These are phyloP conservation scores for Pediacus dermestoides DNA, from an alignment of 2,888 invertebrate species.

Conservation along the genomic window DNA sequence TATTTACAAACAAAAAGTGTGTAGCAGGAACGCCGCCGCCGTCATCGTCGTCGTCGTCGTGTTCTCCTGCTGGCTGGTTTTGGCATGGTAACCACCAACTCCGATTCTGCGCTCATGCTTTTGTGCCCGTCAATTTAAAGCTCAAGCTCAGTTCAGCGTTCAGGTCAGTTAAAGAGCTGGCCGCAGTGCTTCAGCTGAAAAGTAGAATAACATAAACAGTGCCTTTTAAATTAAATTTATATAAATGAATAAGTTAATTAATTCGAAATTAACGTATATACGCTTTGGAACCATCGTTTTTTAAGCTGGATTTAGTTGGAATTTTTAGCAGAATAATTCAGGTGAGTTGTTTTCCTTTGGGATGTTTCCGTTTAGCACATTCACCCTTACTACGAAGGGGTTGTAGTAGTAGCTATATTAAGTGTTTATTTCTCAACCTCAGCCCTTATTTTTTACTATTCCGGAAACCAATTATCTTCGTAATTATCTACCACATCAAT, in stretches of 20 bases:
- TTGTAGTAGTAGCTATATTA: no score
- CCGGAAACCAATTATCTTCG: no score
- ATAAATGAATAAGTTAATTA: neutral
- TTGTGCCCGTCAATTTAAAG: neutral
- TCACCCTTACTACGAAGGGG: no score
- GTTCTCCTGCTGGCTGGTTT: conserved; percentile 1
- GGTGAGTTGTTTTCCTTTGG: no score
- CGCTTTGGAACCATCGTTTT: no score
- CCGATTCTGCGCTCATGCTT: neutral
- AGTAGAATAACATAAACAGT: neutral
- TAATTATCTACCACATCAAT: no score
- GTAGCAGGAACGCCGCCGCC: neutral
- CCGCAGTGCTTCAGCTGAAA: neutral
- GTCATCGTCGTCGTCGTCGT: no score
- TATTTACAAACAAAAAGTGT: neutral
- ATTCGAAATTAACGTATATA: neutral
- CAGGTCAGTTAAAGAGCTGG: neutral
- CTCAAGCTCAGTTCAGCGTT: conserved; percentile 1
- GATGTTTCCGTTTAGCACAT: no score
- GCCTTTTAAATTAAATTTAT: conserved; percentile 1
- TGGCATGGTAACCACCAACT: conserved; percentile 1
- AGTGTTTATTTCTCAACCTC: no score
- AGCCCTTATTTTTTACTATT: no score
- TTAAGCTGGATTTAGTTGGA: no score
- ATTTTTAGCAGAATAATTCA: no score